phyloP scores from a whole-genome alignment of 2,888 invertebrate species.

The Aquatica leii region DNA sequence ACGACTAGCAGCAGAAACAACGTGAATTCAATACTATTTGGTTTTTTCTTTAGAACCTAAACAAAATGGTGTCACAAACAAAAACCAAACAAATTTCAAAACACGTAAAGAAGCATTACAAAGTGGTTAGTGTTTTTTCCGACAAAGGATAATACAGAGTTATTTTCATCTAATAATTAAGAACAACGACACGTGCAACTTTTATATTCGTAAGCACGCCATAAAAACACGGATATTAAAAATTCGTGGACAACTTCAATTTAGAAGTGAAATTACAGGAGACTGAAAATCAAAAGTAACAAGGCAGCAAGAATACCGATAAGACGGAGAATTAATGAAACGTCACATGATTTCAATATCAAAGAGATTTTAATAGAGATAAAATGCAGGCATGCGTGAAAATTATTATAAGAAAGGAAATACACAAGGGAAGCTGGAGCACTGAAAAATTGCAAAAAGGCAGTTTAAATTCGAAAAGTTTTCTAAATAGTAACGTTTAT shows the following conservation, averaged over 20 bases:
- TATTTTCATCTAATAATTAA: too few species aligned
- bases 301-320: slow-evolving; percentile 54
- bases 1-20: too few species aligned
- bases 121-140: too few species aligned
- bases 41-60: too few species aligned
- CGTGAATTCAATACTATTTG: too few species aligned
- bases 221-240: background rate
- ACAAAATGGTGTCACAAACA: too few species aligned
- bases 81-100: too few species aligned
- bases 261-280: slow-evolving; percentile 28
- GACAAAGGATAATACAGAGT: too few species aligned
- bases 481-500: slow-evolving; percentile 1
- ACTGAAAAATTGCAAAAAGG: slow-evolving; percentile 52
- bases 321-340: slow-evolving; percentile 61
- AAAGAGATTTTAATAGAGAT: slow-evolving; percentile 62
- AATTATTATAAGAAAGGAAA: slow-evolving; percentile 61
- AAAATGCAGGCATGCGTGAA: slow-evolving; percentile 61
- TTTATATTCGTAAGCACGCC: background rate
- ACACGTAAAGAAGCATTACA: too few species aligned
- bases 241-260: slow-evolving; percentile 1
- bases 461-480: slow-evolving; percentile 48
- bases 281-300: slow-evolving; percentile 38
- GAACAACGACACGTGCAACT: too few species aligned
- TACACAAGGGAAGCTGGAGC: slow-evolving; percentile 48
- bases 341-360: slow-evolving; percentile 63